Base-by-base conservation (phyloP, 2,113 vertebrate genomes). In the Chrysochloris asiatica region DNA sequence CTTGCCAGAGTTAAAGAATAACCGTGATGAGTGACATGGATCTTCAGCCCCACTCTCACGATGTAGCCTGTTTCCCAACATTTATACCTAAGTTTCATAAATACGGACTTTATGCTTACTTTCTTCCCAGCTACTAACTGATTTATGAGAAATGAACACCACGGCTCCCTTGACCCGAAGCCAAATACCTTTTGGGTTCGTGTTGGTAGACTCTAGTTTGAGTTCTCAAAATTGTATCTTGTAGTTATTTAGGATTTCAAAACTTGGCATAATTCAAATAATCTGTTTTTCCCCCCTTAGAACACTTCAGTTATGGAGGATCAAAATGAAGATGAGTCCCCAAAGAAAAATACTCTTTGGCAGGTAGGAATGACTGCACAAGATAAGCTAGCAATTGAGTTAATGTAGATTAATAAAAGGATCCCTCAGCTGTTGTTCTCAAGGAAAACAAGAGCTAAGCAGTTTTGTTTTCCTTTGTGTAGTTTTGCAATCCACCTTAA, bases 301-400 rank as follows among this genome's bases (percentile, higher is more conserved):
- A 99, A 98, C 97, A 99, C 99, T 24, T 99, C 99, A 96, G 98
- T 98, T 97, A 99, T 99, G 99, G 99, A 99, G 97, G 98, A 99
- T 97, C 99, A 99, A 97, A 99, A 98, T 98, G 99, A 99, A 93
- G 99, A 99, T 97, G 98, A 99, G 97, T 99, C 99, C 97, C 98
- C 99, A 98, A 99, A 99, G 99, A 99, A 99, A 98, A 99, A 97
- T 97, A 99, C 99, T 93, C 97, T 99, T 96, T 98, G 99, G 98
- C 99, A 99, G 99, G 99, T 99, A 97, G 92, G 98, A 95, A 90
- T 61, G 72, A 54, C 33, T 28, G 41, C 48, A 69, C 77, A 65
- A 95, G 95, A 91, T 85, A 38, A 96, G 96, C 86, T 52, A 94
- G 96, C 93, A 54, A 4, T 69, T 71, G 65, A 41, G 56, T 92